Conservation (phyloP, 2,888 invertebrate species). For the Synanthedon myopaeformis region DNA sequence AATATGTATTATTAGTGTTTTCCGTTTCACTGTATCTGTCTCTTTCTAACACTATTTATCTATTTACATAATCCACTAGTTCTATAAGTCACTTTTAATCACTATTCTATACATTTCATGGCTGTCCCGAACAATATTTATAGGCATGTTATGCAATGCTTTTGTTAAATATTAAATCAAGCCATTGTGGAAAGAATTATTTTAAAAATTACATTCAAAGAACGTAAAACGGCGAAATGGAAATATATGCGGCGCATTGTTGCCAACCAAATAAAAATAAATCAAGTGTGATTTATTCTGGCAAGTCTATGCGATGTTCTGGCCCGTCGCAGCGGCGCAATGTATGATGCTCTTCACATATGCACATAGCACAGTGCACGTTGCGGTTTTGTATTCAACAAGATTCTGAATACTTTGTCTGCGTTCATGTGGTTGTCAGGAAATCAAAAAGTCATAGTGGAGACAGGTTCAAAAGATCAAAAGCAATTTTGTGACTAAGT, state of each 20-base stretch:
- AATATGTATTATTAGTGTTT: no score
- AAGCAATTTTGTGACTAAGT: neutral
- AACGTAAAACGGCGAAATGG: conserved; percentile 20
- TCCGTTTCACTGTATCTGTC: no score
- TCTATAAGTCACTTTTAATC: no score
- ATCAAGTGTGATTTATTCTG: conserved; percentile 63
- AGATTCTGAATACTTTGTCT: conserved; percentile 4
- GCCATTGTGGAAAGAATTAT: no score
- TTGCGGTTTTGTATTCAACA: conserved; percentile 16
- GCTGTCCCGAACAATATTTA: no score
- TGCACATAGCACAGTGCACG: conserved; percentile 6
- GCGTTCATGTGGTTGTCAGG: neutral
- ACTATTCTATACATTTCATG: no score
- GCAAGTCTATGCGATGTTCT: conserved; percentile 30
- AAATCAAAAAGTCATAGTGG: neutral
- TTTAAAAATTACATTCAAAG: conserved; percentile 15
- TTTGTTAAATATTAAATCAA: no score
- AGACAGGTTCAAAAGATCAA: neutral
- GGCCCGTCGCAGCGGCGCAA: conserved; percentile 16
- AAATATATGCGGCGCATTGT: conserved; percentile 34
- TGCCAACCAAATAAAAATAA: conserved; percentile 66
- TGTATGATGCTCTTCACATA: conserved; percentile 24
- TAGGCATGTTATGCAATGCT: no score
- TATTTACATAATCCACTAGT: no score
- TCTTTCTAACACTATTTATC: no score